Base-by-base conservation (phyloP, 2,888 invertebrate genomes). In the Cylindroiulus punctatus region DNA sequence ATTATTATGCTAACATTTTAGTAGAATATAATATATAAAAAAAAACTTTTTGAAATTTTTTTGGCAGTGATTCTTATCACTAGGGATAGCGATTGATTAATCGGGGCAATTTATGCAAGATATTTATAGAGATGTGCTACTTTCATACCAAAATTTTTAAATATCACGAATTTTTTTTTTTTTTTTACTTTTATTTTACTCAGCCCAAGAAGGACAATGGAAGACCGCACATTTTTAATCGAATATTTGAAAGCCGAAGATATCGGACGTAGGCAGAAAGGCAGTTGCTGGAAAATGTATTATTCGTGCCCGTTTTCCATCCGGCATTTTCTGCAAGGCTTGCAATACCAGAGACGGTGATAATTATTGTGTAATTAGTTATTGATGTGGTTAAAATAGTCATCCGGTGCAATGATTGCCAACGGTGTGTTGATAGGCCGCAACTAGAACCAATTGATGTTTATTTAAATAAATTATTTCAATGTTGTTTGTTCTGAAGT, bases 191-290 rank as follows among this genome's bases (percentile, higher is more conserved):
- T 84, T 36, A 52, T 44, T 40, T 82, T 81, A 47, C 19, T 32
- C 44, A 86, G 86, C 19, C 86, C 86, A 36, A 30, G 86, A 22
- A 44, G 65, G 22, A 84, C 84, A 52, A 8, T 86, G 14, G 40
- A 84, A 36, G 84, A 84, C 22, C 30, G 86, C 22, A 22, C 84
- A 3, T 84, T 86, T 32, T 44, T 86, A 30, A 22, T 84, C 22
- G 86, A 86, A 40, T 86, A 86, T 84, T 40, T 84, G n/a, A 86
- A 65, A 40, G 86, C 86, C 10, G 86, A 86, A 65, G 86, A 86
- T 65, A 84, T 84, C 57, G 86, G 86, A 5, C 42, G 86, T 14
- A n/a, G n/a, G n/a, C 47, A 40, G 26, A 86, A 83, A 52, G 86
- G 86, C 22, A 84, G 52, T 36, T 86, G 86, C 40, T 83, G 86